Conservation (phyloP, 2,888 invertebrate genomes). For the Eupithecia subfuscata region DNA sequence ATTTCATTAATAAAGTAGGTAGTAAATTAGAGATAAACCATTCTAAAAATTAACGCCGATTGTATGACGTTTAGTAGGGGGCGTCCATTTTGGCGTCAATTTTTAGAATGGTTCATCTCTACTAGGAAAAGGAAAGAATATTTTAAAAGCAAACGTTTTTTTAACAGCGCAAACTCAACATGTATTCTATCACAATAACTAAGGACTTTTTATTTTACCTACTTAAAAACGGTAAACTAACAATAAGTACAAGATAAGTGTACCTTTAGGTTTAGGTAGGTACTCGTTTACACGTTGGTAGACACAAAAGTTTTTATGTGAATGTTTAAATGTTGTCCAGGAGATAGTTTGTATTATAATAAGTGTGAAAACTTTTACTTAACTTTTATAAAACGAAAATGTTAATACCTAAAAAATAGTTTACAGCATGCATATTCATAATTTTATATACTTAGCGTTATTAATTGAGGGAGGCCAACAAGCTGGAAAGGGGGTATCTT, state of each 20-base stretch:
- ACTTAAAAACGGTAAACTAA: neutral
- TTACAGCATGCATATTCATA: neutral
- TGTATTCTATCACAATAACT: neutral
- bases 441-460: neutral
- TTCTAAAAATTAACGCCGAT: too few relatives aligned
- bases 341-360: neutral
- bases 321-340: neutral
- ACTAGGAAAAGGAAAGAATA: neutral
- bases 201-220: neutral
- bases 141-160: neutral
- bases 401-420: neutral
- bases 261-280: neutral
- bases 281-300: too few relatives aligned
- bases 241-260: neutral
- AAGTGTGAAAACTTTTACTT: neutral
- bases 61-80: too few relatives aligned
- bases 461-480: neutral
- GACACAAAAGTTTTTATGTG: neutral
- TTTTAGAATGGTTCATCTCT: too few relatives aligned
- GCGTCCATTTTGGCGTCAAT: too few relatives aligned
- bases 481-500: neutral
- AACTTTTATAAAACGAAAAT: neutral
- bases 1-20: neutral
- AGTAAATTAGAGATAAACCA: too few relatives aligned
- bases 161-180: neutral